A percentile compares a stretch with the other conserved stretches of the same genome.
These are phyloP conservation scores for Rotaria macrura DNA, from an alignment of 2,888 invertebrate genomes.

Conservation along the genomic window DNA sequence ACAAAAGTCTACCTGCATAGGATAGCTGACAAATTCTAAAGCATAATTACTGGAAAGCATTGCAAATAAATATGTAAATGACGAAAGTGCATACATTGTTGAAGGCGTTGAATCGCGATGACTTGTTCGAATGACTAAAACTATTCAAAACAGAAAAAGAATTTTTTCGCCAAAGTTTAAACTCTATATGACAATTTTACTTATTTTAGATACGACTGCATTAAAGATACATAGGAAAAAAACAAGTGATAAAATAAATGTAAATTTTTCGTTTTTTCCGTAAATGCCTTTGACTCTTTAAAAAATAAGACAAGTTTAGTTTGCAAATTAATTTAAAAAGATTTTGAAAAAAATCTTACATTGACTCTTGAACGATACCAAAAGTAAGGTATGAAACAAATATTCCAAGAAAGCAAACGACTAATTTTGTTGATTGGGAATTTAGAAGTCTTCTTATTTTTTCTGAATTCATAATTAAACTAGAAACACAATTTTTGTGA, in stretches of 20 bases:
- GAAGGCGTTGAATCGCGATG: conserved; percentile 51
- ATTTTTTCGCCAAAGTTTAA: not conserved
- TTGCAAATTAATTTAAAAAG: not conserved
- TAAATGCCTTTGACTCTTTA: not conserved
- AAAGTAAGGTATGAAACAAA: conserved; percentile 82
- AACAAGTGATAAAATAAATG: conserved; percentile 26
- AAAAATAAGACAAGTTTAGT: conserved; percentile 23
- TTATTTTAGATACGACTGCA: conserved; percentile 63
- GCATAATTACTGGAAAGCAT: conserved; percentile 95
- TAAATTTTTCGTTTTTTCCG: conserved; percentile 24
- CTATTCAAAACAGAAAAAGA: not conserved
- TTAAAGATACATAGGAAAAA: conserved; percentile 64
- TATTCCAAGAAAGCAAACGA: conserved; percentile 67
- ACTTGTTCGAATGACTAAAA: not conserved
- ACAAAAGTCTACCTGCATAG: conserved; percentile 65
- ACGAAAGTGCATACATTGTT: conserved; percentile 61
- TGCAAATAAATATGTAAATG: conserved; percentile 77
- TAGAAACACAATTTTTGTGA: too few relatives aligned
- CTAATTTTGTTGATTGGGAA: not conserved
- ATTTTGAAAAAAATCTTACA: conserved; percentile 52
- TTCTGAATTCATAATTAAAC: not conserved
- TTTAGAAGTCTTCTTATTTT: not conserved
- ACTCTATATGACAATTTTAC: conserved; percentile 39
- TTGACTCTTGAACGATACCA: conserved; percentile 87
- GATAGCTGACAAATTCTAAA: conserved; percentile 86